These are phyloP conservation scores for Cecidostiba fungosa DNA, from an alignment of 2,888 invertebrate genomes.

Conservation along the genomic window DNA sequence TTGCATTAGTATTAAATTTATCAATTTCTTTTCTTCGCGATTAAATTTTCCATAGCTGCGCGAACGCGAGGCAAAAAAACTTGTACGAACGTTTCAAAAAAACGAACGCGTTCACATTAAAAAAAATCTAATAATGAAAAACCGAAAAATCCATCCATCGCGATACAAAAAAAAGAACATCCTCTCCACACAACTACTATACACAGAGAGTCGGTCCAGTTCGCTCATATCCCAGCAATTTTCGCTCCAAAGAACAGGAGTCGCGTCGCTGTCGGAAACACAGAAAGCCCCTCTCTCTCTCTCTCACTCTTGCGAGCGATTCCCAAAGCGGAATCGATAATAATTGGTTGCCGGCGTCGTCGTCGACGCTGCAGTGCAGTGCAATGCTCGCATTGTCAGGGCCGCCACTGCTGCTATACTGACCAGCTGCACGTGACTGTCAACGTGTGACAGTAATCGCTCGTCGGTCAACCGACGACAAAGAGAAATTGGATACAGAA, in stretches of 20 bases:
- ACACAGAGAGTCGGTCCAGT: slow-evolving; percentile 5
- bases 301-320: slow-evolving; percentile 5
- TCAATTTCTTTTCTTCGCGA: background rate
- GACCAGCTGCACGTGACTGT: slow-evolving; percentile 64
- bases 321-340: slow-evolving; percentile 55
- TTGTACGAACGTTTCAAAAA: background rate
- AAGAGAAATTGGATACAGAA: slow-evolving; percentile 63
- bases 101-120: background rate
- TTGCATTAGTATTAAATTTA: background rate
- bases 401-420: slow-evolving; percentile 26
- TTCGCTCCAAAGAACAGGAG: background rate
- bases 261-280: background rate
- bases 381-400: slow-evolving; percentile 53
- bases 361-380: slow-evolving; percentile 42
- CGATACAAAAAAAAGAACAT: background rate
- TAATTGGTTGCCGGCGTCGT: slow-evolving; percentile 52
- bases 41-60: background rate
- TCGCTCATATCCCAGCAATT: background rate
- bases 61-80: background rate
- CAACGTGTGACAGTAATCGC: slow-evolving; percentile 65
- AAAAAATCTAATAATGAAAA: background rate
- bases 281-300: background rate
- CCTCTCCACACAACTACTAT: background rate
- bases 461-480: slow-evolving; percentile 60
- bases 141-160: background rate